Evolutionary conservation across 2,888 invertebrate genomes (phyloP), one percentile per base, ranked within the genome.

Genomic region (Arge pagana): DNA sequence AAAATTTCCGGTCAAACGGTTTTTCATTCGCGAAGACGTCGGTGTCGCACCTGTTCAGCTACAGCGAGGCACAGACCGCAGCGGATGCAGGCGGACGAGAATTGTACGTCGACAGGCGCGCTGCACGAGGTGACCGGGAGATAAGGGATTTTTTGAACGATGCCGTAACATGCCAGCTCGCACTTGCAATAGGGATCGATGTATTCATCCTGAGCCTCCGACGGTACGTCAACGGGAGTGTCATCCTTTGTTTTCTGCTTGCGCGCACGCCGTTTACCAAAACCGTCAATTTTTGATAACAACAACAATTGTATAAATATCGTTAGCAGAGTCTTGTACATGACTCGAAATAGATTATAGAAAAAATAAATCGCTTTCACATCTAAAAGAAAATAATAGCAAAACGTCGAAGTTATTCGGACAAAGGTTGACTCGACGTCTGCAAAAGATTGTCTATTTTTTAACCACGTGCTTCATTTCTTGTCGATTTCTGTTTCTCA

Each of bases 51-150:
- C 66, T 70, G 60, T 28, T 69, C 64, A 26, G 68, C 72, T 39
- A 74, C 62, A 0, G 68, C 67, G 3, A 70, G 58, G 16, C 74
- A 74, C 37, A 71, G 63, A 35, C 68, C 67, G 50, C 74, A 74
- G 60, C 66, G 63, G n/a, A 74, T 41, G 26, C 73, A 74, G 3
- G 63, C 71, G 2, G 74, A 69, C 4, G 71, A 66, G 10, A 74
- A 60, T 43, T 63, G 57, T 4, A 74, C 53, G 18, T 66, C 41
- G 5, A 64, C 39, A 5, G 35, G 37, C 15, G 54, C 48, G 4
- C 56, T 52, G 0, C 39, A 24, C 18, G 48, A 36, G 7, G 56
- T 19, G 10, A 41, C 40, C n/a, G 54, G 48, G 3, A 45, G 48
- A 41, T 71, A 67, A 4, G 68, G 61, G 24, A 69, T 65, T 54